Evolutionary conservation across 1,140 invertebrate species (phyloP), one percentile per base, ranked within the genome.

Genomic region (Drosophila serrata): DNA sequence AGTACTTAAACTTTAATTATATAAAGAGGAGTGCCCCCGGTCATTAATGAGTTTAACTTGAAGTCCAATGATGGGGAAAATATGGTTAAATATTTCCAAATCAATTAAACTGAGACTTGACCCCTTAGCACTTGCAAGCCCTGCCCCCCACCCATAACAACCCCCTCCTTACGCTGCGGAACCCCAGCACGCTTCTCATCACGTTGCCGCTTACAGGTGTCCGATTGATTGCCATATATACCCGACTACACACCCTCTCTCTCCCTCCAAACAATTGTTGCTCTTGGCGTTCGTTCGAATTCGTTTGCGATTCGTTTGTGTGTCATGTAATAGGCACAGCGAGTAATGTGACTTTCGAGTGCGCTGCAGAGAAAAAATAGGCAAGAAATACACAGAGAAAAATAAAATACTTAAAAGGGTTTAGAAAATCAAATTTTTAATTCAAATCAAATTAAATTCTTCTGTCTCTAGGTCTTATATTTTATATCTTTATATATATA

Each of bases 321-420:
- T 77, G 75, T 77, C 74, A 77, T 77, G 75, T 78, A 78, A 77
- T 77, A 77, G 74, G 74, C 74, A 70, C 75, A 78, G 53, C 64
- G 75, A 72, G 65, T 78, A 78, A 70, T 77, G 74, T 78, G 75
- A 78, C 75, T 78, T 78, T 78, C 49, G 74, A 78, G 64, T 78
- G 74, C 48, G 19, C 51, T 7, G 11, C 22, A 46, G 43, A 24
- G 43, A 22, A 46, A 46, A 45, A 46, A 15, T 24, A 9, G 1
- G 1, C 4, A 24, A 46, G 11, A 24, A 45, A 7, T 22, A 35
- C 19, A 53, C 33, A 11, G 19, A n/a, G 13, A 24, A 11, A 37
- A 53, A 51, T 4, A 15, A n/a, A 3, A 2, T 0, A 15, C 6
- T 1, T 6, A 2, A 17, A 1, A 4, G 17, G 4, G 9, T 9